phyloP scores from a whole-genome alignment of 2,888 invertebrate genomes.

The Pseudococcus viburni region DNA sequence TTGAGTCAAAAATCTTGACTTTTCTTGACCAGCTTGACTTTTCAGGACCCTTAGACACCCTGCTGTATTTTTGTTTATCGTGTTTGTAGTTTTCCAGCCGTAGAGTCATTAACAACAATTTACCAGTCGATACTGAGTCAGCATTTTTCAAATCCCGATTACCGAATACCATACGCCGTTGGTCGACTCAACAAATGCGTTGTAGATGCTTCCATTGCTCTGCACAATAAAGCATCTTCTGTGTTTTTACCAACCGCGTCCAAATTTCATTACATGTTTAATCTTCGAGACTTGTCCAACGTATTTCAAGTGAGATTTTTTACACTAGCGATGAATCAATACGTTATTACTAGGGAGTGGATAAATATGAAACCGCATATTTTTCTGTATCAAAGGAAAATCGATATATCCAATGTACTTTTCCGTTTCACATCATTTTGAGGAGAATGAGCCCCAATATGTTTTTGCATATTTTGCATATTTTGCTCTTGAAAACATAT shows the following conservation, averaged over 20 bases:
- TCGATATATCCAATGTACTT: too few species aligned
- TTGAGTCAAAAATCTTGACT: too few species aligned
- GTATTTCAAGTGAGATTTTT: conserved; percentile 84
- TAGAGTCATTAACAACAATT: conserved; percentile 88
- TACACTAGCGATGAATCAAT: too few species aligned
- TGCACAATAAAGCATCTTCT: conserved; percentile 89
- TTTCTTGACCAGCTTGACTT: too few species aligned
- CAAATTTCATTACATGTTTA: conserved; percentile 97
- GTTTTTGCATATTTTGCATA: too few species aligned
- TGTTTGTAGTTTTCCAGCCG: conserved; percentile 78
- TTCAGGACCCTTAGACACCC: too few species aligned
- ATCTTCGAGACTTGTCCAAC: conserved; percentile 93
- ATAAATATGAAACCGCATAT: too few species aligned
- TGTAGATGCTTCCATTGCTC: conserved; percentile 84
- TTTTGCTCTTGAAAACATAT: too few species aligned
- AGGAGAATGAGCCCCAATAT: too few species aligned
- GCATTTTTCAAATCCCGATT: conserved; percentile 86
- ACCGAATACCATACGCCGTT: conserved; percentile 82
- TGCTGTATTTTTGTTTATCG: neutral
- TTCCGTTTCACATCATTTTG: too few species aligned
- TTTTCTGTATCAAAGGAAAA: too few species aligned
- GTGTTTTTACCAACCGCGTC: conserved; percentile 95
- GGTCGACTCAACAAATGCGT: conserved; percentile 80
- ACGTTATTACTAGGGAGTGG: too few species aligned
- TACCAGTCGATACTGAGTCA: conserved; percentile 90